phyloP scores from a whole-genome alignment of 2,113 vertebrate species.

The Petrocephalus microphthalmus region DNA sequence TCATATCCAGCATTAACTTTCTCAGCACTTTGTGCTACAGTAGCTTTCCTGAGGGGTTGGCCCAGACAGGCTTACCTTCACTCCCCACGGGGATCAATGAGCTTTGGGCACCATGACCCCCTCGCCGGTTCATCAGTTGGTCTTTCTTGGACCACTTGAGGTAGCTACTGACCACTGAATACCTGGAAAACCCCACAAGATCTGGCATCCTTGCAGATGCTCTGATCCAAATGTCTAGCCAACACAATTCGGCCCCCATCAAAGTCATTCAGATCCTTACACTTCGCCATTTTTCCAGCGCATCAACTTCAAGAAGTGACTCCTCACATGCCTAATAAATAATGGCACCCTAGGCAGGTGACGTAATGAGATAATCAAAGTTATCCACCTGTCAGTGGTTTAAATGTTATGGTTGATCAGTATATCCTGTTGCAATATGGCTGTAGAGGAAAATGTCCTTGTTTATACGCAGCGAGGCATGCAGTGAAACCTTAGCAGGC shows the following conservation, averaged over 20 bases:
- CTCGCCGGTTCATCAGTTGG: not conserved
- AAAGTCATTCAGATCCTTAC: not conserved
- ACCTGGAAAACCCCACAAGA: not conserved
- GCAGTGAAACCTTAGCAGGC: not conserved
- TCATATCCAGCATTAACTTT: not conserved
- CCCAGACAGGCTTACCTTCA: not conserved
- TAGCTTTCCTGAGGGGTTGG: not conserved
- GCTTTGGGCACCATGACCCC: not conserved
- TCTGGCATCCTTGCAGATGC: not conserved
- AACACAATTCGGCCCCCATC: not conserved
- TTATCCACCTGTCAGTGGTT: not conserved
- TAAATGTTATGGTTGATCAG: not conserved
- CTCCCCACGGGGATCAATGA: not conserved
- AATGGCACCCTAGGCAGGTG: not conserved
- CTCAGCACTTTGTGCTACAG: not conserved
- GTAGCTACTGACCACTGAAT: not conserved
- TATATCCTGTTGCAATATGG: not conserved
- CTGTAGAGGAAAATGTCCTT: not conserved
- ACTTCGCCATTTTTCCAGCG: not conserved
- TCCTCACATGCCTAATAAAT: not conserved
- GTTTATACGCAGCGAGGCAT: not conserved
- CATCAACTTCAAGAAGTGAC: not conserved
- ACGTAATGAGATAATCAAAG: not conserved
- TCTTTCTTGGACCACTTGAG: not conserved
- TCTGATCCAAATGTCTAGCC: not conserved